Percentiles rank a stretch among this genome's conserved stretches.
Conservation (phyloP, 1,140 invertebrate genomes). For the Olivierus martensii region DNA sequence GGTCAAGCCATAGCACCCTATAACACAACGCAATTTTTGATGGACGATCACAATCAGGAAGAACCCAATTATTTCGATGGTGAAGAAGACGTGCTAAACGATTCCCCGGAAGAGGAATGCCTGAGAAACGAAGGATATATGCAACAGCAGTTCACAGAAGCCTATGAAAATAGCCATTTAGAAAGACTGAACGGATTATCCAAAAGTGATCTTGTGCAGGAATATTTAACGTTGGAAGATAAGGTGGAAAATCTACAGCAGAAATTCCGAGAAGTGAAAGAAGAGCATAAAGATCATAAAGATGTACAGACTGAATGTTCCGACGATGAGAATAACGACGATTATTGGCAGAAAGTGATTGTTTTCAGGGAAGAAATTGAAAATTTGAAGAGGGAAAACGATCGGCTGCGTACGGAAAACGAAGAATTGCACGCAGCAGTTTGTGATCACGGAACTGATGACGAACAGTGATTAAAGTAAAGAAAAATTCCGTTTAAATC, state of each 20-base stretch:
- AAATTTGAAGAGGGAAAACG: not conserved
- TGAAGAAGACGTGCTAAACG: conserved; percentile 14
- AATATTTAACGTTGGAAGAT: conserved; percentile 69
- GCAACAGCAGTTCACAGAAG: conserved; percentile 76
- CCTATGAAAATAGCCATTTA: conserved; percentile 75
- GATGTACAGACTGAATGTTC: not conserved
- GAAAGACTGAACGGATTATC: conserved; percentile 64
- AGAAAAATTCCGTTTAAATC: too few relatives aligned
- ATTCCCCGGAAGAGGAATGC: conserved; percentile 64
- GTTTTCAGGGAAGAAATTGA: not conserved
- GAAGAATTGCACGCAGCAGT: not conserved
- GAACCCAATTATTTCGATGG: conserved; percentile 42
- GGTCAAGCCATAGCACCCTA: conserved; percentile 55
- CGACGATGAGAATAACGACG: not conserved
- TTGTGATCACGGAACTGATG: not conserved
- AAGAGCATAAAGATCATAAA: not conserved
- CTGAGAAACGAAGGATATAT: conserved; percentile 49
- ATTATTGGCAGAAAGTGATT: not conserved
- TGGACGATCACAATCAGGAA: conserved; percentile 72
- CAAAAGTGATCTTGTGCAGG: conserved; percentile 70
- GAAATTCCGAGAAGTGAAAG: conserved; percentile 29
- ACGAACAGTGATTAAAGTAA: too few relatives aligned
- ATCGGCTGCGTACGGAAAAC: not conserved
- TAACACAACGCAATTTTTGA: conserved; percentile 88
- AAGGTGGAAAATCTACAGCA: conserved; percentile 56